Evolutionary conservation across 2,797 vertebrate species (phyloP).

Genomic region (Chaunax sp.): DNA sequence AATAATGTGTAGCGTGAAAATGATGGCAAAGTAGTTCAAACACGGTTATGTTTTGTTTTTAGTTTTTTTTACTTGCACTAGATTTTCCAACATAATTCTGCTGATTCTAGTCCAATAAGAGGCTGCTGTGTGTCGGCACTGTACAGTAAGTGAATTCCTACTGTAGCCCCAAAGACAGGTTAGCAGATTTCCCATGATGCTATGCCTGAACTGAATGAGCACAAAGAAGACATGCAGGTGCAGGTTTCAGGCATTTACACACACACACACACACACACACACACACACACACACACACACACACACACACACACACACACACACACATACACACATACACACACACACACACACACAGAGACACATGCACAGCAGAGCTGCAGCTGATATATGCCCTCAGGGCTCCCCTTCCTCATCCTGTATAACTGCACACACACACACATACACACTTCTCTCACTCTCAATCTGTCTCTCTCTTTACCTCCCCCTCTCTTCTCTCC

Average conservation of each 20-base stretch:
- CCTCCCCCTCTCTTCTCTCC: constrained; percentile 6
- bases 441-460: constrained; percentile 19
- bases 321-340: too few relatives aligned
- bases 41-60: constrained; percentile 31
- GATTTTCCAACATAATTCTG: constrained; percentile 24
- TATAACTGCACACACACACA: constrained; percentile 37
- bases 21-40: constrained; percentile 40
- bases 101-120: constrained; percentile 18
- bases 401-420: constrained; percentile 52
- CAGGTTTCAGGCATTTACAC: constrained; percentile 68
- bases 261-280: constrained; percentile 40
- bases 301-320: too few relatives aligned
- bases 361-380: too few relatives aligned
- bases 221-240: constrained; percentile 72
- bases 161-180: constrained; percentile 56
- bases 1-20: constrained; percentile 52
- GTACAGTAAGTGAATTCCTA: constrained; percentile 54
- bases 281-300: neutral
- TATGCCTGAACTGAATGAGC: constrained; percentile 52
- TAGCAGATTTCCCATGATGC: constrained; percentile 65
- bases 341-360: too few relatives aligned
- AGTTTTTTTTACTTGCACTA: constrained; percentile 17
- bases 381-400: constrained; percentile 47
- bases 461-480: constrained; percentile 37
- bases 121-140: constrained; percentile 11